Evolutionary conservation across 2,797 vertebrate genomes (phyloP).

Genomic region (Carcharodon carcharias): DNA sequence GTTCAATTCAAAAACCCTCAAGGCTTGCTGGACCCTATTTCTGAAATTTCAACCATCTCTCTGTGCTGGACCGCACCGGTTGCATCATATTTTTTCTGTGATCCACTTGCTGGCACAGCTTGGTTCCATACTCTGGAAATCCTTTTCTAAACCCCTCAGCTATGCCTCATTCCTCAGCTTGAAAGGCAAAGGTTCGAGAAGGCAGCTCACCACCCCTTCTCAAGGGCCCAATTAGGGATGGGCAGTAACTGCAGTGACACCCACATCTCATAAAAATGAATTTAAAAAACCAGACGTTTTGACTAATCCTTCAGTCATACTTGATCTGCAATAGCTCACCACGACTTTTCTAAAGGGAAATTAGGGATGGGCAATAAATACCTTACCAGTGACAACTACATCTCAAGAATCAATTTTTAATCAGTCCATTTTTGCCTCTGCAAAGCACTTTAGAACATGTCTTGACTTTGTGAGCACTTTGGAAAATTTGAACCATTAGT

Average conservation of each 20-base stretch:
- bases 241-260: too few species aligned
- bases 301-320: background rate
- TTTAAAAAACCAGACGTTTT: too few species aligned
- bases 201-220: background rate
- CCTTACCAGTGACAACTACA: too few species aligned
- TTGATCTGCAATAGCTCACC: background rate
- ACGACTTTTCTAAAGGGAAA: too few species aligned
- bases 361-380: too few species aligned
- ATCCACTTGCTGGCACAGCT: background rate
- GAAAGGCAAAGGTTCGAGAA: background rate
- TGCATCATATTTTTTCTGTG: background rate
- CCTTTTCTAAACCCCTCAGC: background rate
- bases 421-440: background rate
- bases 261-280: too few species aligned
- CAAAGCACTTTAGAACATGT: background rate
- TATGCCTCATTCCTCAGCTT: background rate
- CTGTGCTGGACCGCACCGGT: background rate
- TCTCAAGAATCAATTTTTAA: too few species aligned
- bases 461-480: background rate
- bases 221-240: background rate
- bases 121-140: background rate
- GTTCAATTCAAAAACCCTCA: background rate
- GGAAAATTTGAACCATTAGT: background rate
- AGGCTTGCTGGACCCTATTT: background rate
- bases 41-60: background rate